Evolutionary conservation across 2,797 vertebrate genomes (phyloP).

Genomic region (Darevskia nairensis): DNA sequence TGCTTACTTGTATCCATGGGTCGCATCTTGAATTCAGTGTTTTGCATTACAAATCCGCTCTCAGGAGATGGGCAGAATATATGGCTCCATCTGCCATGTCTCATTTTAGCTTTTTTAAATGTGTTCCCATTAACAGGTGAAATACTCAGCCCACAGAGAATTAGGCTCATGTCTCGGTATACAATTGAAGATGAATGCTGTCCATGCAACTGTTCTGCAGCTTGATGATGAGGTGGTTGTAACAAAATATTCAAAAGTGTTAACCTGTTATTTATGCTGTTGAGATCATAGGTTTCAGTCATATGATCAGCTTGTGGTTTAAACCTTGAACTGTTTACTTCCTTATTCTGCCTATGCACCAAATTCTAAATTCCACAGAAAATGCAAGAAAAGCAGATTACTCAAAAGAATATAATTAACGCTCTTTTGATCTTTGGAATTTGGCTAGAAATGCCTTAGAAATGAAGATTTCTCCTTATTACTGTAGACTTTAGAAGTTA

Average conservation of each 20-base stretch:
- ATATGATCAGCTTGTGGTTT: background rate
- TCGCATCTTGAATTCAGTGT: conserved; percentile 75
- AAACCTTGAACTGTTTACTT: conserved; percentile 19
- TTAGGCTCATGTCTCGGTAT: conserved; percentile 59
- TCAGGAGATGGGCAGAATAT: conserved; percentile 74
- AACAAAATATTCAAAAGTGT: background rate
- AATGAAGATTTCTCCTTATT: conserved; percentile 46
- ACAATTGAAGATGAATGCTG: conserved; percentile 58
- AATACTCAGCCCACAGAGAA: conserved; percentile 44
- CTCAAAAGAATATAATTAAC: conserved; percentile 36
- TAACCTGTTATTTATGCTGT: conserved; percentile 16
- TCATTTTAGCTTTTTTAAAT: conserved; percentile 59
- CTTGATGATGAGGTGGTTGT: conserved; percentile 9
- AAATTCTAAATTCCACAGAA: conserved; percentile 39
- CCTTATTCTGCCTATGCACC: background rate
- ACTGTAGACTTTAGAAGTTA: conserved; percentile 40
- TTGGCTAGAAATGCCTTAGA: conserved; percentile 49
- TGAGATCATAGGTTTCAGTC: rapidly evolving
- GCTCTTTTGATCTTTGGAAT: conserved; percentile 54
- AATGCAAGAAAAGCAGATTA: conserved; percentile 29
- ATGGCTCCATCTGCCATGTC: conserved; percentile 78
- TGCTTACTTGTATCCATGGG: conserved; percentile 76
- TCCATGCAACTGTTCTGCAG: conserved; percentile 40
- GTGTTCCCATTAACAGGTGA: conserved; percentile 70
- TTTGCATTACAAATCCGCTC: conserved; percentile 81